Evolutionary conservation across 1,140 invertebrate species (phyloP), one percentile per base, ranked within the genome.

Genomic region (Stegodyphus mimosarum): DNA sequence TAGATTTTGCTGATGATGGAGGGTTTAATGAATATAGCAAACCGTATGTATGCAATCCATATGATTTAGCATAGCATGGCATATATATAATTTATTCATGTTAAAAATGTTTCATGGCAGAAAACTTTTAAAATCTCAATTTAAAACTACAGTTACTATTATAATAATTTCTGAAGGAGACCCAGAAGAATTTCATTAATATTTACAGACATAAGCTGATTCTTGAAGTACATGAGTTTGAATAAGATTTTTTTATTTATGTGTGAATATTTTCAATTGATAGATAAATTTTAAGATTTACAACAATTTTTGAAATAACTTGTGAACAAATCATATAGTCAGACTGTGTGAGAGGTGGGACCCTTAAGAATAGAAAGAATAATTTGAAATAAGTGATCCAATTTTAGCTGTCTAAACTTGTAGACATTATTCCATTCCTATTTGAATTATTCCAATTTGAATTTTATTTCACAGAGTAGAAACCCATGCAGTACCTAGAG

Each of bases 11-110:
- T 70, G 95, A 96, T 89, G 95, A 95, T 84, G 95, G 96, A 87
- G 88, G 88, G 64, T 98, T 98, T 92, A 95, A 96, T 89, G 97
- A 98, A 91, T 98, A 98, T 91, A 96, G 96, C 86, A 96, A 97
- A 92, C 96, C 96, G 94, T 95, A 92, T 93, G 94, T 86, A 17
- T n/a, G 9, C 15, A 60, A 15, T 60, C 15, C 15, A 10, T 60
- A 60, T 60, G 15, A 60, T 60, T 60, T 60, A 10, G 55, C 9
- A 10, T 60, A 5, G 55, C 5, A 33, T 33, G 5, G 55, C 15
- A 10, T 60, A 60, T 15, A 5, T 2, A 60, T 60, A 15, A 10
- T 60, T 60, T 60, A 60, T 10, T 10, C 5, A 1, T 2, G 15
- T 10, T 10, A 10, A 9, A 10, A 60, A 0, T 33, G 33, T 33